Conservation (phyloP, 2,888 invertebrate genomes). For the Chymomyza amoena region DNA sequence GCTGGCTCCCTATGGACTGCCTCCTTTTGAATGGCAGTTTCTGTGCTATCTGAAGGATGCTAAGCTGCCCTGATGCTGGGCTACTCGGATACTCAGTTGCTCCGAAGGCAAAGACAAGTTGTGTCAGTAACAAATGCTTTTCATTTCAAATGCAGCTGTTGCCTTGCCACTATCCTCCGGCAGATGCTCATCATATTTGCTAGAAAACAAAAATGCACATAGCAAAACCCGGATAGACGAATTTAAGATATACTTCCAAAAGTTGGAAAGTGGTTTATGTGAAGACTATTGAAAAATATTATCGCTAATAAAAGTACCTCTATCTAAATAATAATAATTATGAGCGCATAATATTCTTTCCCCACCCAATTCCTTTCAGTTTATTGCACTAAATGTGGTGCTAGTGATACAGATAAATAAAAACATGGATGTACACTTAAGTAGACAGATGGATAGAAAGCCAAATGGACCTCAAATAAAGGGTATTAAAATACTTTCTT, state of each 20-base stretch:
- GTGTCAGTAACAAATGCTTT: slow-evolving; percentile 76
- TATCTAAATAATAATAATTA: no score
- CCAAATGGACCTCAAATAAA: no score
- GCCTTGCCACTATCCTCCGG: slow-evolving; percentile 52
- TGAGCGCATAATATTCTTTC: no score
- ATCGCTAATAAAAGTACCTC: no score
- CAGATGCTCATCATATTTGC: slow-evolving; percentile 49
- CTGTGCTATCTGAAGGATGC: background rate
- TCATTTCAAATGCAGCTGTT: slow-evolving; percentile 71
- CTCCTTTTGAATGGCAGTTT: slow-evolving; percentile 25
- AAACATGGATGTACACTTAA: no score
- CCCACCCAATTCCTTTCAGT: no score
- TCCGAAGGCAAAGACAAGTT: slow-evolving; percentile 57
- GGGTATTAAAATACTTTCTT: no score
- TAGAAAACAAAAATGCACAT: background rate
- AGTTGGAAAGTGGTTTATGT: no score
- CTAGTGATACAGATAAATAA: no score
- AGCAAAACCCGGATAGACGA: background rate
- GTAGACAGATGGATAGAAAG: no score
- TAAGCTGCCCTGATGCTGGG: background rate
- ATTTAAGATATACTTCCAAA: background rate
- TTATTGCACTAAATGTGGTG: no score
- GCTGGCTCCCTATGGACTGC: slow-evolving; percentile 60
- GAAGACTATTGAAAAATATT: no score
- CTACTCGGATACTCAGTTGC: slow-evolving; percentile 16